A percentile compares a stretch with the other conserved stretches of the same genome.
Conservation (phyloP, 1,140 invertebrate species). For the Drosophila simulans region DNA sequence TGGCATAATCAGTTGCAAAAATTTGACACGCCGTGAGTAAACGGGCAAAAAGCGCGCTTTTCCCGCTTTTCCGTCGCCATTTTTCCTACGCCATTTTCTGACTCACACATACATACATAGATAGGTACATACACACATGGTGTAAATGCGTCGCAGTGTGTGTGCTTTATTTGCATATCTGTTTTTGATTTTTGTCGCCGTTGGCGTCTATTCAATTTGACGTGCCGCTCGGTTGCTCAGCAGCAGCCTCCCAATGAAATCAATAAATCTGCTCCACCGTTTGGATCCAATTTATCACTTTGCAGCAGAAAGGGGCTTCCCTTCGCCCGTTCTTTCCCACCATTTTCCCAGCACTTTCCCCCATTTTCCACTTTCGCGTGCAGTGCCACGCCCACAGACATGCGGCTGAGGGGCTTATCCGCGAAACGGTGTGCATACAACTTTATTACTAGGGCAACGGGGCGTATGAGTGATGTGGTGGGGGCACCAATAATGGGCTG, state of each 20-base stretch:
- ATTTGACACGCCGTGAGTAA: constrained; percentile 65
- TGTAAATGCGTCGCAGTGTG: not conserved
- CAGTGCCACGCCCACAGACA: constrained; percentile 42
- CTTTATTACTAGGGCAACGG: constrained; percentile 64
- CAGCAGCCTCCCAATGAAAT: constrained; percentile 63
- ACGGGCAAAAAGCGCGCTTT: constrained; percentile 40
- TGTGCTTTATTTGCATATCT: constrained; percentile 73
- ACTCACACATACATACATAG: not conserved
- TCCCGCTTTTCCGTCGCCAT: constrained; percentile 13
- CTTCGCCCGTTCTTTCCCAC: not conserved
- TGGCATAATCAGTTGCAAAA: constrained; percentile 78
- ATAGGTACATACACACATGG: not conserved
- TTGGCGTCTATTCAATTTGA: constrained; percentile 79
- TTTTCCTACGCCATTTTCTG: constrained; percentile 26
- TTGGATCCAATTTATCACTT: constrained; percentile 83
- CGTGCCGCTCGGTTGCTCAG: constrained; percentile 48
- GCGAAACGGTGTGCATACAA: constrained; percentile 58
- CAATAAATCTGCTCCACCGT: constrained; percentile 82
- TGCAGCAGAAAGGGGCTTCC: constrained; percentile 22
- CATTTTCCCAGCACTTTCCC: constrained; percentile 5
- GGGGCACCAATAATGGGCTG: constrained; percentile 4
- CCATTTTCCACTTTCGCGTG: constrained; percentile 36
- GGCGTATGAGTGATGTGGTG: constrained; percentile 67
- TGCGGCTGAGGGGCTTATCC: constrained; percentile 55
- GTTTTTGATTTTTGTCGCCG: constrained; percentile 81